Evolutionary conservation across 2,113 vertebrate genomes (phyloP).

Genomic region (Reinhardtius hippoglossoides): DNA sequence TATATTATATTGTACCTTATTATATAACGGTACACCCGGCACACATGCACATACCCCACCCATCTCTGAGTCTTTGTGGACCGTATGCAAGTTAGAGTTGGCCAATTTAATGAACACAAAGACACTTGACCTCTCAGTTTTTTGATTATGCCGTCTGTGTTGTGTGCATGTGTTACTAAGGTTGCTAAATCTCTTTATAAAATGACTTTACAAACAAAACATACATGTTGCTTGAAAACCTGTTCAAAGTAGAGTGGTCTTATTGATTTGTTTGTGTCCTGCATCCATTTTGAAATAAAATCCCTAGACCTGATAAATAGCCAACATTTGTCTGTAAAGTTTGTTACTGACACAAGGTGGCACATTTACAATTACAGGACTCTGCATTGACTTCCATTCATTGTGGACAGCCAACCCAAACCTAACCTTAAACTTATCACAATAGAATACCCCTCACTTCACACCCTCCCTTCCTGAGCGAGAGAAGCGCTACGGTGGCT

Average conservation of each 20-base stretch:
- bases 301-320: no score
- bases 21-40: conserved; percentile 37
- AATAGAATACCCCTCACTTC: no score
- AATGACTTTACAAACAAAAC: conserved; percentile 37
- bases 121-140: conserved; percentile 21
- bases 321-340: no score
- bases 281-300: no score
- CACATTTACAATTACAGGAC: no score
- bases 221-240: conserved; percentile 55
- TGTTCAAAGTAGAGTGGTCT: not conserved
- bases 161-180: conserved; percentile 62
- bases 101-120: conserved; percentile 28
- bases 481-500: no score
- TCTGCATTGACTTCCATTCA: no score
- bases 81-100: conserved; percentile 30
- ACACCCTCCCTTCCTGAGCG: no score
- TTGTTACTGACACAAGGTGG: not conserved
- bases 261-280: conserved; percentile 2
- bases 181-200: conserved; percentile 52
- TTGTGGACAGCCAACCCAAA: no score
- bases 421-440: no score
- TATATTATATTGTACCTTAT: conserved; percentile 26
- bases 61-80: conserved; percentile 10
- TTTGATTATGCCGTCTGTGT: conserved; percentile 39
- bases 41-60: not conserved